These are phyloP conservation scores for Eulimnadia texana DNA, from an alignment of 1,140 invertebrate species.

Conservation along the genomic window DNA sequence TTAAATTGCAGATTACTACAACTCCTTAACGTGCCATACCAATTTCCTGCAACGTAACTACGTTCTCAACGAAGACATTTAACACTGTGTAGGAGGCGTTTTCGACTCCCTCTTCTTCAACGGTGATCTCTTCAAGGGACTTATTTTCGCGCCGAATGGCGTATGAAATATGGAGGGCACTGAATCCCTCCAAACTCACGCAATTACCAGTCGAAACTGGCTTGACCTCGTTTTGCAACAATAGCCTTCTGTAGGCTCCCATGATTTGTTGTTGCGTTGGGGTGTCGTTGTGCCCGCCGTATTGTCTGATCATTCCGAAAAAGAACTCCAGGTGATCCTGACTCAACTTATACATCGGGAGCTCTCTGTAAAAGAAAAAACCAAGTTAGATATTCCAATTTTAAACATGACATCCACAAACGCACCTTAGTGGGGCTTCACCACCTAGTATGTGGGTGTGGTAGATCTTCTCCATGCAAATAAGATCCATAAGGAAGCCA, in stretches of 20 bases:
- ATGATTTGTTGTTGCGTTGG: constrained; percentile 26
- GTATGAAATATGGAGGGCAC: neutral
- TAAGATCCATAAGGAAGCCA: neutral
- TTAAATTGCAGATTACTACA: too few relatives aligned
- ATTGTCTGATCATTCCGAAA: constrained; percentile 26
- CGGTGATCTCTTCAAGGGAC: neutral
- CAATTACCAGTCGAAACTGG: neutral
- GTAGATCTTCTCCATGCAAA: neutral
- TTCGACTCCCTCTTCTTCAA: neutral
- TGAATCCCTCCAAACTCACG: neutral
- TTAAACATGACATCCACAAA: too few relatives aligned
- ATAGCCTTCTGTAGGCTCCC: constrained; percentile 12
- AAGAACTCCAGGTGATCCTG: constrained; percentile 31
- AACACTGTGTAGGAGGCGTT: too few relatives aligned
- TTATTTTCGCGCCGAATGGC: too few relatives aligned
- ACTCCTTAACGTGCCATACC: too few relatives aligned
- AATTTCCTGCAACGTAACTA: too few relatives aligned
- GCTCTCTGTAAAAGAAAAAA: neutral
- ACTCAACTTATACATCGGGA: constrained; percentile 25
- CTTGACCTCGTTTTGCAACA: neutral
- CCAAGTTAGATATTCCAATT: too few relatives aligned
- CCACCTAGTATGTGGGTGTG: constrained; percentile 12
- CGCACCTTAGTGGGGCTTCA: too few relatives aligned
- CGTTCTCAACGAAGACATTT: too few relatives aligned
- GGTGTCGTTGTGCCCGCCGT: constrained; percentile 29